Base-by-base conservation (phyloP, 2,888 invertebrate genomes). In the Drosophila tripunctata region DNA sequence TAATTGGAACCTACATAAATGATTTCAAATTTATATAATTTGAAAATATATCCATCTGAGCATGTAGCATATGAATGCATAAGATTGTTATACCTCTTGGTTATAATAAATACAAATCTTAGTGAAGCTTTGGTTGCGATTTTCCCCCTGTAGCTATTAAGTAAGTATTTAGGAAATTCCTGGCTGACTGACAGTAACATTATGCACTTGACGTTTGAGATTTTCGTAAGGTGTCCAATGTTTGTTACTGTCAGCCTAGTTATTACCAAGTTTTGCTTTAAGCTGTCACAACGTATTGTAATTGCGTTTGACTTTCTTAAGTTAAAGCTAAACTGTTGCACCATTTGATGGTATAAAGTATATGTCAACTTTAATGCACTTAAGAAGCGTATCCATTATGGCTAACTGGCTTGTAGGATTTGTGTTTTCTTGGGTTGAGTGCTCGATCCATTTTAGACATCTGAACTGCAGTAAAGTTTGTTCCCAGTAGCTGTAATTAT, bases 401-500 rank as follows among this genome's bases (percentile, higher is more conserved):
- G 1, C 12, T 0, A 31, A 36, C 21, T 30, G 27, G 40, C 27
- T 40, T 15, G 33, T 24, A 54, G 21, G 30, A 50, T 45, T 30
- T 36, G 35, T 14, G 27, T 31, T 27, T 36, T 30, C 21, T 33
- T 2, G 10, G 31, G 35, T 33, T 51, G 22, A 66, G 43, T 12
- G 50, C 51, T 22, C 30, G 40, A 47, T 19, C 10, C 10, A 21
- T 35, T 35, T 24, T 31, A 31, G 36, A 15, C 30, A 56, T 38
- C 30, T 40, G 12, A 22, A 19, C 33, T 44, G 15, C 41, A 33
- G 19, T 36, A 4, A 56, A 64, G 48, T 69, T 84, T n/a, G n/a
- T n/a, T 58, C 27, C 35, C 41, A 52, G 62, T 36, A 24, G 17
- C 24, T 7, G 48, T 61, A 69, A 63, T 73, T 76, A 83, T 86